Evolutionary conservation across 1,140 invertebrate genomes (phyloP).

Genomic region (Copidosoma floridanum): DNA sequence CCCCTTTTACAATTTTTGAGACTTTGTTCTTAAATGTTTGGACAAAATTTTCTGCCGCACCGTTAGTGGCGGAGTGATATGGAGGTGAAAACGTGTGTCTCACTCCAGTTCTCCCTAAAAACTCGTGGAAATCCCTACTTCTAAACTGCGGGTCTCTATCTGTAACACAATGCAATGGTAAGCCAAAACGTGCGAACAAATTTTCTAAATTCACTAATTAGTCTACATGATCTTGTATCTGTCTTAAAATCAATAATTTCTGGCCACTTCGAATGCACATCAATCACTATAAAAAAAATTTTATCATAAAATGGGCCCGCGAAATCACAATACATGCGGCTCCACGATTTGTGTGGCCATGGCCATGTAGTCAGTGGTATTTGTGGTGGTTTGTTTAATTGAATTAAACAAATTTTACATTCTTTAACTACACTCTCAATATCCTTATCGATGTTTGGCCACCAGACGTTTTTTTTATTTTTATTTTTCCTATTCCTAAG

Average conservation of each 20-base stretch:
- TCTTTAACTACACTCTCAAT: too few relatives aligned
- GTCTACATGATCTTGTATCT: slow-evolving; percentile 1
- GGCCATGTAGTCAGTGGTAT: too few relatives aligned
- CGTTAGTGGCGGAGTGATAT: slow-evolving; percentile 39
- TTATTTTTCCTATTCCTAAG: slow-evolving; percentile 27
- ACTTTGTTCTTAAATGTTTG: slow-evolving; percentile 41
- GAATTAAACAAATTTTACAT: too few relatives aligned
- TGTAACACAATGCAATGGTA: slow-evolving; percentile 28
- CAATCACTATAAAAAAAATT: slow-evolving; percentile 34
- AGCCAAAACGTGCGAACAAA: slow-evolving; percentile 27
- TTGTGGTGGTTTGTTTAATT: too few relatives aligned
- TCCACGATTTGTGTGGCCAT: too few relatives aligned
- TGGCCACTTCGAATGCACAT: slow-evolving; percentile 41
- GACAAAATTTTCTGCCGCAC: slow-evolving; percentile 42
- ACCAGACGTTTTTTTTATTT: slow-evolving; percentile 40
- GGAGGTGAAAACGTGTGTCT: slow-evolving; percentile 35
- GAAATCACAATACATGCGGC: slow-evolving; percentile 11
- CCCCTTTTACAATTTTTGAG: slow-evolving; percentile 29
- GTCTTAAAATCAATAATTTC: slow-evolving; percentile 4
- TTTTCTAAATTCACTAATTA: slow-evolving; percentile 27
- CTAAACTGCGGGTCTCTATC: slow-evolving; percentile 35
- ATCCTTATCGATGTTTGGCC: too few relatives aligned
- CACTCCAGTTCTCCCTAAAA: slow-evolving; percentile 30
- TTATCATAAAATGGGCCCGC: not conserved
- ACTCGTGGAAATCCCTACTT: too few relatives aligned